Base-by-base conservation (phyloP, 2,888 invertebrate species). In the Rutpela maculata region DNA sequence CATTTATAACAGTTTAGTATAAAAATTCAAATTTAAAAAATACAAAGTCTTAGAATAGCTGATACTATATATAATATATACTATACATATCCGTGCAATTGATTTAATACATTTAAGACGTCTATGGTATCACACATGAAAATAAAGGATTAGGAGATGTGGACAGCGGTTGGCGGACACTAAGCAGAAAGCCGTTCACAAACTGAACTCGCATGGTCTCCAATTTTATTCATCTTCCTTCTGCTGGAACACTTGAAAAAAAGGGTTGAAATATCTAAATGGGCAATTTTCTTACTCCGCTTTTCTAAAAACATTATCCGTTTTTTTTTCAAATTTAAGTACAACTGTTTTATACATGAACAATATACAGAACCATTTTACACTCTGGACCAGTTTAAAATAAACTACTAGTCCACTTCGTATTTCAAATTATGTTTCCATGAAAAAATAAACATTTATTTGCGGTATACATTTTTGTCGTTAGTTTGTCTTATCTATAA, bases 11-110 rank as follows among this genome's bases (percentile, higher is more conserved):
- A 90, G 89, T 90, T 89, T 89, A 90, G 90, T 90, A 90, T 90
- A 90, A 90, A 90, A 90, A 90, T 90, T 90, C 89, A 90, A 90
- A 90, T 90, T 90, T 89, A 89, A 90, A 90, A 90, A 90, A 90
- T 90, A 90, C 90, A 90, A 89, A 89, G 89, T 89, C 89, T 89
- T 89, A 89, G 89, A 89, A 89, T 89, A 90, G 89, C 89, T 89
- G 89, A 89, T 89, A 89, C 88, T 90, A 89, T 89, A 87, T 88
- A 89, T 88, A 88, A 87, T 87, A 88, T 88, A 88, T 89, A 89
- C 89, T 88, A 89, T 88, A 89, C 88, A 88, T 89, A 89, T 89
- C 88, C 89, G 89, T 90, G 90, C 89, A 89, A 89, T 89, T 89
- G 86, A 87, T 88, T 89, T 88, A 87, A 88, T 88, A 89, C 88